These are phyloP conservation scores for Ailuropoda melanoleuca DNA, from an alignment of 2,113 vertebrate species.

Conservation along the genomic window DNA sequence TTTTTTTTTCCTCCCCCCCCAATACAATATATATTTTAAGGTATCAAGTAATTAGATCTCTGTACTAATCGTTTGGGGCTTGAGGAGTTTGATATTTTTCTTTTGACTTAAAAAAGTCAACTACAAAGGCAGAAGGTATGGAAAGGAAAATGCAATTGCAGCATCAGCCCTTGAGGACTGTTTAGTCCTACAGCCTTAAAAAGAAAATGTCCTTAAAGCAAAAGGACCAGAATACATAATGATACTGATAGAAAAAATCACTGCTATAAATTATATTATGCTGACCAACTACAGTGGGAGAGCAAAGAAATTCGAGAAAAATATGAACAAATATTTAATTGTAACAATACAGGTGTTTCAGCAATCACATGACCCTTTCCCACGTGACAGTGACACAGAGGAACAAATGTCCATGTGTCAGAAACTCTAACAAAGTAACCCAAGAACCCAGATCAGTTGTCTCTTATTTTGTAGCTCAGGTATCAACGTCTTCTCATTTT, in stretches of 20 bases:
- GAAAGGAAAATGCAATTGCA: background rate
- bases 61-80: conserved; percentile 35
- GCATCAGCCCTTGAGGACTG: background rate
- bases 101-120: background rate
- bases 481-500: background rate
- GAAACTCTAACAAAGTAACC: background rate
- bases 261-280: background rate
- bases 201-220: conserved; percentile 40
- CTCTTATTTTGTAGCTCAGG: background rate
- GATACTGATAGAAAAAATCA: conserved; percentile 11
- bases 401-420: background rate
- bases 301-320: background rate
- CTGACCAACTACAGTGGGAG: background rate
- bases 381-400: background rate
- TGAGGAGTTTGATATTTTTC: background rate
- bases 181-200: background rate
- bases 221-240: background rate
- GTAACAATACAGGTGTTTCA: background rate
- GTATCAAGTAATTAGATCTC: conserved; percentile 44
- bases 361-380: background rate
- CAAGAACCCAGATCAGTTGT: background rate
- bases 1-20: rapidly evolving
- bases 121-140: background rate
- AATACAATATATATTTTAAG: conserved; percentile 35
- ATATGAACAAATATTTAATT: background rate